Percentiles rank a stretch among this genome's conserved stretches.
These are phyloP conservation scores for Phalacrocorax carbo DNA, from an alignment of 2,113 vertebrate species.

Conservation along the genomic window DNA sequence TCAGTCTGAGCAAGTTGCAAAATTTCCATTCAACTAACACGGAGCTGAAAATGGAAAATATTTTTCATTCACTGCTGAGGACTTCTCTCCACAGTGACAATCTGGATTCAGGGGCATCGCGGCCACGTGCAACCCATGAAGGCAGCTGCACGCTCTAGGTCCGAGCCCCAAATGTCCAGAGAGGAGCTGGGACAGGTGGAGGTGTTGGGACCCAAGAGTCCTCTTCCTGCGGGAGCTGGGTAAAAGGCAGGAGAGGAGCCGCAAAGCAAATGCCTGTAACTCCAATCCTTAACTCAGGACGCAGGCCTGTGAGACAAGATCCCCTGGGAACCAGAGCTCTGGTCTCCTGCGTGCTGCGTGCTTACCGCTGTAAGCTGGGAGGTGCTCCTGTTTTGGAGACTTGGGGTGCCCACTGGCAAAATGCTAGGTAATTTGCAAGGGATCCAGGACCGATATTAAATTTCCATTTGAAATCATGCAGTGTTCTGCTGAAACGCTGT, in stretches of 20 bases:
- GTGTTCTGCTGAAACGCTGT: background rate
- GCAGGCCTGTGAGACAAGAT: background rate
- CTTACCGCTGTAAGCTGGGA: background rate
- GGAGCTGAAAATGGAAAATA: background rate
- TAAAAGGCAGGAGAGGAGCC: background rate
- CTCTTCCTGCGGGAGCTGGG: background rate
- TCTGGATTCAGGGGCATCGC: accelerated
- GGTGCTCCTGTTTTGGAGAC: background rate
- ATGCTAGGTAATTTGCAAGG: background rate
- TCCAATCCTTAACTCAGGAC: background rate
- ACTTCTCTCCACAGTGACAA: accelerated
- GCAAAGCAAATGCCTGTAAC: background rate
- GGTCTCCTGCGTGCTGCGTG: background rate
- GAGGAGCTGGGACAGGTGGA: background rate
- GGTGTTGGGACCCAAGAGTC: background rate
- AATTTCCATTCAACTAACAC: background rate
- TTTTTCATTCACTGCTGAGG: background rate
- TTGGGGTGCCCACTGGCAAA: background rate
- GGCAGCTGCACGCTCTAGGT: background rate
- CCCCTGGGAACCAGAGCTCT: background rate
- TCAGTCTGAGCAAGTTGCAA: background rate
- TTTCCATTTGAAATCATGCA: background rate
- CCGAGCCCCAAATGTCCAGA: background rate
- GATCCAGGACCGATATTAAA: background rate
- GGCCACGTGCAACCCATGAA: accelerated